Evolutionary conservation across 2,888 invertebrate species (phyloP), one percentile per base, ranked within the genome.

Genomic region (Ennomos quercinarius): DNA sequence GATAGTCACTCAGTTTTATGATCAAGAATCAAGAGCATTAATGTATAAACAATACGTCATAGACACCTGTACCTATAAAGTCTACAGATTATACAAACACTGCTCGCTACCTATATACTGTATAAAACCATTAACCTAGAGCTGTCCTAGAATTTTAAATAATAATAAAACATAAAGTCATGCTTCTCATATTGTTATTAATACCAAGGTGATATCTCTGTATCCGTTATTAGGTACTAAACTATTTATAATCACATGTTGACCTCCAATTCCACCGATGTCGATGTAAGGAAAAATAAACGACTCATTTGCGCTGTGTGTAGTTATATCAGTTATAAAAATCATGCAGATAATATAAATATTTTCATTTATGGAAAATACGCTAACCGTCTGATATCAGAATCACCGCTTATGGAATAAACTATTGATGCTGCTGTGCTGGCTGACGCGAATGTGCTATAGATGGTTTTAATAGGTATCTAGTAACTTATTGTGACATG

Each of bases 401-500:
- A 8, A 27, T 27, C 3, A 27, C 6, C 6, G 17, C 17, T 27
- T 6, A 27, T 27, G 27, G 27, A 27, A 27, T 27, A 27, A 4
- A 27, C 27, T 27, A 27, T 27, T 27, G 6, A 27, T 27, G 27
- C 27, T 27, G 27, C 6, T 6, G 27, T 27, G 27, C 6, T 6
- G 27, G 27, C 27, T 27, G 27, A 27, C 27, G 6, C 27, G 27
- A 27, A 6, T 27, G 27, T 27, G 27, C 27, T 27, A 27, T 27
- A 27, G 27, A 27, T 27, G 27, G 27, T 6, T 4, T 27, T 27
- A n/a, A n/a, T n/a, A n/a, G 27, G 27, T 27, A 27, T 6, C 27
- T 45, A 35, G 34, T 46, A 55, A 43, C 38, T 41, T 54, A 50
- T 57, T 57, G 62, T 66, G 61, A 55, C 63, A 66, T 45, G 55